Conservation (phyloP, 2,888 invertebrate species). For the Limnephilus rhombicus region DNA sequence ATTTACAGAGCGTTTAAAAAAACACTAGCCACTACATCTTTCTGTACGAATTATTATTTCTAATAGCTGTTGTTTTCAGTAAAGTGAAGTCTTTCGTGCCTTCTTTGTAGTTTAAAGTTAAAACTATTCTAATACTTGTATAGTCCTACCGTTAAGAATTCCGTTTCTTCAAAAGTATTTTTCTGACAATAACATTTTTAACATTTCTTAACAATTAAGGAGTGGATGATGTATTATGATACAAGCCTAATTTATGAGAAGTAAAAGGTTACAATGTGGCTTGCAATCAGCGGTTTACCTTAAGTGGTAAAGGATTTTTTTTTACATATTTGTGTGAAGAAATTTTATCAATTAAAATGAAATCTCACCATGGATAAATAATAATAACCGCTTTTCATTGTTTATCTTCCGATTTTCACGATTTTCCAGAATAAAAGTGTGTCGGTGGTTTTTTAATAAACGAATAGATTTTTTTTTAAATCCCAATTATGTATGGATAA, state of each 20-base stretch:
- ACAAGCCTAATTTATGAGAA: neutral
- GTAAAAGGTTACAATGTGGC: neutral
- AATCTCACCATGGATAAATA: neutral
- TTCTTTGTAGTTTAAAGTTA: too few species aligned
- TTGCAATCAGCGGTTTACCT: neutral
- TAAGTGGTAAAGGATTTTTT: neutral
- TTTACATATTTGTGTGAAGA: neutral
- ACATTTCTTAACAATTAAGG: too few species aligned
- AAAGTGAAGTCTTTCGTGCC: too few species aligned
- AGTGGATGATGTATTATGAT: too few species aligned
- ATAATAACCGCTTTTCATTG: neutral
- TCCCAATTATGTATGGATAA: neutral
- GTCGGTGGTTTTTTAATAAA: neutral
- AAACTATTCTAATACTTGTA: too few species aligned
- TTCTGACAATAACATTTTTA: too few species aligned
- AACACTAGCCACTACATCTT: too few species aligned
- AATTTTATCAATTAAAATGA: neutral
- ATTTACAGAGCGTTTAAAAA: too few species aligned
- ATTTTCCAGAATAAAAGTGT: neutral
- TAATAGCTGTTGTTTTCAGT: too few species aligned
- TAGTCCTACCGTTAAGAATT: too few species aligned
- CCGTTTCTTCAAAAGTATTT: too few species aligned
- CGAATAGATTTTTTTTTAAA: neutral
- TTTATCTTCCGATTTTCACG: neutral
- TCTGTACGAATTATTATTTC: too few species aligned